These are phyloP conservation scores for Smutsia temminckii DNA, from an alignment of 2,797 vertebrate genomes.

Conservation along the genomic window DNA sequence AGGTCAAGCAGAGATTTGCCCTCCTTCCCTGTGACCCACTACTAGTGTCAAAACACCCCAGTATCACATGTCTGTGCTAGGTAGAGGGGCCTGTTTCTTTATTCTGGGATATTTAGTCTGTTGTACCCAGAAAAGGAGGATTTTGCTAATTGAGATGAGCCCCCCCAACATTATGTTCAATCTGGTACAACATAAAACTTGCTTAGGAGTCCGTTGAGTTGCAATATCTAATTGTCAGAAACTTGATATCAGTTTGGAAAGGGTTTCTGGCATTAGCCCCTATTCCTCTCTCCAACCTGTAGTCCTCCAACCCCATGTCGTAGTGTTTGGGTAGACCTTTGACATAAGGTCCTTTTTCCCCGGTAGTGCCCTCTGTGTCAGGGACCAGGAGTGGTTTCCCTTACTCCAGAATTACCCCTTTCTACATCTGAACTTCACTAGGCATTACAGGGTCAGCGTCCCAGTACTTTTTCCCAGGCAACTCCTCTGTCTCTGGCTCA, in stretches of 20 bases:
- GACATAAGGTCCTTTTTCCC: neutral
- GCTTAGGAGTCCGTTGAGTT: neutral
- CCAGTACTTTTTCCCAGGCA: no score
- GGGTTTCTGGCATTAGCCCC: neutral
- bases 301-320: neutral
- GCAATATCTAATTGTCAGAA: neutral
- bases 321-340: neutral
- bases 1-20: neutral
- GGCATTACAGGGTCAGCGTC: neutral
- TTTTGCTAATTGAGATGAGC: neutral
- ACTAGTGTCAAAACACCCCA: neutral
- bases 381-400: neutral
- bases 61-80: neutral
- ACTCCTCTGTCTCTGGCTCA: no score
- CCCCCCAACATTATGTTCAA: neutral
- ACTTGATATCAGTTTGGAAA: rapidly evolving
- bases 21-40: neutral
- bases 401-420: neutral
- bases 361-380: neutral
- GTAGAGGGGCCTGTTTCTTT: neutral
- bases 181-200: neutral
- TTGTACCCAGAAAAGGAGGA: neutral
- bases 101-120: no score
- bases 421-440: neutral
- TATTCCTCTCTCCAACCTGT: neutral